These are phyloP conservation scores for Castor canadensis DNA, from an alignment of 2,113 vertebrate genomes.

Conservation along the genomic window DNA sequence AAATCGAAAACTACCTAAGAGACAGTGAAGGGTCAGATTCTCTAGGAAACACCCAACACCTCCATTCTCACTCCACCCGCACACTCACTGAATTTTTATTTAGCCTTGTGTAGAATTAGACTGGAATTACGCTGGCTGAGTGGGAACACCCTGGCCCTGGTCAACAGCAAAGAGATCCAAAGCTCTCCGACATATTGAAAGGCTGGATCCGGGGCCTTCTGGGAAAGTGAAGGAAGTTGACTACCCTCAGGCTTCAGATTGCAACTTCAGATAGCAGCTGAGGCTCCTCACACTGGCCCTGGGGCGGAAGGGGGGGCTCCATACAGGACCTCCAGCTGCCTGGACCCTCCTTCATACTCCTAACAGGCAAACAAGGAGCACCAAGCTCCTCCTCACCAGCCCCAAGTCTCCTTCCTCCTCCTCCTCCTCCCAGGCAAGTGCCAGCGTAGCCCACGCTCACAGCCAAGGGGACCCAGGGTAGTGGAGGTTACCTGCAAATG, in stretches of 20 bases:
- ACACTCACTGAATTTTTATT: not conserved
- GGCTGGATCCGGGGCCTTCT: not conserved
- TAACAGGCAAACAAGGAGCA: not conserved
- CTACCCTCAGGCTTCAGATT: not conserved
- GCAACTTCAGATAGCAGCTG: not conserved
- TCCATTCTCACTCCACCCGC: not conserved
- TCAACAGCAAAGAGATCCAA: slow-evolving; percentile 1
- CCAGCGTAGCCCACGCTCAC: not conserved
- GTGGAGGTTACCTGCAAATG: slow-evolving; percentile 90
- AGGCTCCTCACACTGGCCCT: not conserved
- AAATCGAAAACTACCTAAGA: slow-evolving; percentile 30
- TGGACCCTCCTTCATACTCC: not conserved
- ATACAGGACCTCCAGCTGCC: not conserved
- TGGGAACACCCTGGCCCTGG: not conserved
- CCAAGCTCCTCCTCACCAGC: not conserved
- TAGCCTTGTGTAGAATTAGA: slow-evolving; percentile 35
- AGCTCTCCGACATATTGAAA: not conserved
- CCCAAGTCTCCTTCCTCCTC: not conserved
- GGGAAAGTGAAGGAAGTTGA: not conserved
- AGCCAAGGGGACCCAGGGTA: not conserved
- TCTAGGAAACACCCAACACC: not conserved
- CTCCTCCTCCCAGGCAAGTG: not conserved
- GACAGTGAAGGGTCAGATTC: not conserved
- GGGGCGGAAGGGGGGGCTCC: not conserved
- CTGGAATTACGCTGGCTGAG: not conserved